Base-by-base conservation (phyloP, 2,113 vertebrate species). In the Psilopogon haemacephalus region DNA sequence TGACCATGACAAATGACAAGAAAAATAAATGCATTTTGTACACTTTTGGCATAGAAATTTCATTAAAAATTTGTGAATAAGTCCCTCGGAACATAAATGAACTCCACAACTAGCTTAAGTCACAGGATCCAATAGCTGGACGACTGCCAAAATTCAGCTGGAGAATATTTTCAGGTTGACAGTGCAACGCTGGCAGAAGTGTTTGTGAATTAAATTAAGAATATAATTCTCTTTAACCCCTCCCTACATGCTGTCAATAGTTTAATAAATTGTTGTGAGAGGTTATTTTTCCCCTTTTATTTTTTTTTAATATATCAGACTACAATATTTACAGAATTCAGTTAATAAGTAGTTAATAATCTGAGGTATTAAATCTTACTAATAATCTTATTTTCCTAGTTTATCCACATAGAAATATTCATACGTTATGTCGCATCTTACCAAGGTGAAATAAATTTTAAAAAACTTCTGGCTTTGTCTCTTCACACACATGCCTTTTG, bases 31-130 rank as follows among this genome's bases (percentile, higher is more conserved):
- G 86, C 3, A 59, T 81, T 67, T 32, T 63, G 55, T 78, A n/a
- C 1, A 32, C 27, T 70, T 91, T 80, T 81, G 44, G 46, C 74
- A 54, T 77, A 75, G 26, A 78, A 40, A 3, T 78, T 87, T 70
- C 68, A 65, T 93, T 95, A 92, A 89, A 83, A 62, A 72, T 92
- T 86, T 93, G 77, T 87, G 88, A 90, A 73, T 79, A 89, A 83
- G 56, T n/a, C 44, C 32, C 27, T 80, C 46, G 54, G 55, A 93
- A 89, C 33, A 56, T 50, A 96, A 92, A 88, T 75, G 32, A 86
- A 64, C 9, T 48, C 15, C 2, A 12, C 59, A 55, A 58, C 81
- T 71, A 94, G 67, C 63, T 93, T 75, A 75, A 73, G 72, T 70
- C 73, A 77, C 30, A 62, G 77, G 75, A 83, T 72, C 38, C 50